Base-by-base conservation (phyloP, 2,113 vertebrate species). In the Suncus etruscus region DNA sequence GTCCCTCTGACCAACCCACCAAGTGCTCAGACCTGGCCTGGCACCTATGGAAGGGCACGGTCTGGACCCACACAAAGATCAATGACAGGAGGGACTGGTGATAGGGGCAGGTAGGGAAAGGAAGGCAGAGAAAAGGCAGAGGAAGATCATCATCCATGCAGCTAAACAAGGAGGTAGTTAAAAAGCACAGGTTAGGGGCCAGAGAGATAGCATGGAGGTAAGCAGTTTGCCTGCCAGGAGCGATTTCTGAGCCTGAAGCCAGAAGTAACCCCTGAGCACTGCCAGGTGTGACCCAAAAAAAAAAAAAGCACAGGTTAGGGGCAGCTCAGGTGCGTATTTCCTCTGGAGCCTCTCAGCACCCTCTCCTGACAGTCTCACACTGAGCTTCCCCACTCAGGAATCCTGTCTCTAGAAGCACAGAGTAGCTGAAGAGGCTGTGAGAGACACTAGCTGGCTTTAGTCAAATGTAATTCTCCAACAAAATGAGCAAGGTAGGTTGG, bases 401-500 rank as follows among this genome's bases (percentile, higher is more conserved):
- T 16, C 63, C n/a, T 51, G 70, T 58, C 83, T 58, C 73, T 32
- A 24, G 8, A 54, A 85, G 22, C 8, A 7, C 11, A 24, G 29
- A 73, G 8, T 5, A 66, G 73, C 85, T n/a, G 24, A 5, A 72
- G 58, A 10, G 25, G 27, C 9, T 58, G 65, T 9, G 24, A 31
- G 39, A 58, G 22, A 24, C 50, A 12, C 31, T n/a, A 58, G 39
- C 8, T 14, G 1, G 31, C 75, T 76, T 83, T 18, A 68, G 24
- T 12, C 61, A 91, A 81, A 92, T 25, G 39, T 70, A 73, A 8
- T 31, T 66, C 77, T 91, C 63, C 10, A 11, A 65, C 87, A n/a
- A 76, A 90, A 93, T 32, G 20, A 70, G 70, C 75, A 68, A 76
- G 65, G 72, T 6, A 54, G 2, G 61, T 63, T 16, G 27, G 39